Conservation (phyloP, 2,113 vertebrate species). For the Tauraco erythrolophus region DNA sequence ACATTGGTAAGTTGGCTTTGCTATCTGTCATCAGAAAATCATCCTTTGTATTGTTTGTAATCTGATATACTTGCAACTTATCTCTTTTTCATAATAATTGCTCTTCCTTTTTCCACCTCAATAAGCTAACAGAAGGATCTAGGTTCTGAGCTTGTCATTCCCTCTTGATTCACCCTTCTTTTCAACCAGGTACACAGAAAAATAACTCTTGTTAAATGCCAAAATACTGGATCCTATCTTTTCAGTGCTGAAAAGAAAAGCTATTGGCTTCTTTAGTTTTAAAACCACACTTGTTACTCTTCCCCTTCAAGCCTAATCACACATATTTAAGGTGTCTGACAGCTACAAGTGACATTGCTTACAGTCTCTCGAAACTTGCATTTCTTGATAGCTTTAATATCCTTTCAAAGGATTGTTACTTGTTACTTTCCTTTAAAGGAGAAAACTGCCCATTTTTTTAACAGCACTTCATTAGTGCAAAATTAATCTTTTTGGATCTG, state of each 20-base stretch:
- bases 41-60: not conserved
- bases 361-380: not conserved
- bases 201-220: not conserved
- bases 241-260: slow-evolving; percentile 4
- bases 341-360: not conserved
- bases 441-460: not conserved
- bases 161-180: not conserved
- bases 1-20: not conserved
- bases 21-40: not conserved
- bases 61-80: not conserved
- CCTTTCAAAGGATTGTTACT: not conserved
- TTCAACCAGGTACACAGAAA: not conserved
- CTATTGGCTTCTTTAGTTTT: not conserved
- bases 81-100: not conserved
- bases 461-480: not conserved
- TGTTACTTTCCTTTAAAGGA: not conserved
- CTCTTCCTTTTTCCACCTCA: not conserved
- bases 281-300: not conserved
- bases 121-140: not conserved
- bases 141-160: not conserved
- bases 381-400: not conserved
- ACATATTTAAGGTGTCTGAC: not conserved
- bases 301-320: not conserved
- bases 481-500: not conserved
- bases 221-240: not conserved